Conservation (phyloP, 2,113 vertebrate genomes). For the Morphnarchus princeps region DNA sequence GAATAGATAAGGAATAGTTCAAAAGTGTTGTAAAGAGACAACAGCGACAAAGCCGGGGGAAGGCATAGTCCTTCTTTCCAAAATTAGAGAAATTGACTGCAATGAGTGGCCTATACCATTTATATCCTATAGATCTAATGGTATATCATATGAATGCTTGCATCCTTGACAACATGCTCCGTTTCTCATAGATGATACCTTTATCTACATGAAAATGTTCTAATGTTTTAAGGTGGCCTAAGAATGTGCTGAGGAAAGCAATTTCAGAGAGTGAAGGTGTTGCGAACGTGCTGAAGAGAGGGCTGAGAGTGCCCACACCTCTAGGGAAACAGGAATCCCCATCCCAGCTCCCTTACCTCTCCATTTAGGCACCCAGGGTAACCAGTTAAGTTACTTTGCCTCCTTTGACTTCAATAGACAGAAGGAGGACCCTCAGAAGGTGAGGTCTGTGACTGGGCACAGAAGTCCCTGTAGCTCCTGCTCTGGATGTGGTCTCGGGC, state of each 20-base stretch:
- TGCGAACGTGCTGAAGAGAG: neutral
- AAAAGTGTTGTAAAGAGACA: neutral
- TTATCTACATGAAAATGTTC: neutral
- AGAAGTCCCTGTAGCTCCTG: neutral
- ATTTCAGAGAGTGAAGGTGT: neutral
- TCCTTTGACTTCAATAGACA: neutral
- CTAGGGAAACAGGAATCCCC: neutral
- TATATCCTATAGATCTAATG: neutral
- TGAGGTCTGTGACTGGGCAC: neutral
- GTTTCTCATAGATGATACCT: neutral
- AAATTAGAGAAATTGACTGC: neutral
- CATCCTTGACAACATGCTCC: neutral
- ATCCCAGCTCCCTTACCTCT: neutral
- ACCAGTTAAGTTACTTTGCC: neutral
- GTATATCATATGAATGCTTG: neutral
- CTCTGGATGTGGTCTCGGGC: fast-evolving
- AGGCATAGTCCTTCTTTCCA: neutral
- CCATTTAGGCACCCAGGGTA: neutral
- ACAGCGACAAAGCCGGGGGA: fast-evolving
- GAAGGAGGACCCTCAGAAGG: neutral
- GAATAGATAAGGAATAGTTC: neutral
- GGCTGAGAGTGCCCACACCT: neutral
- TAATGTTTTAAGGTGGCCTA: neutral
- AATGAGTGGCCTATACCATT: neutral
- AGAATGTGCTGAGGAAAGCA: neutral